Percentiles rank a stretch among this genome's conserved stretches.
phyloP scores from a whole-genome alignment of 2,113 vertebrate genomes.

The Myotis lucifugus region DNA sequence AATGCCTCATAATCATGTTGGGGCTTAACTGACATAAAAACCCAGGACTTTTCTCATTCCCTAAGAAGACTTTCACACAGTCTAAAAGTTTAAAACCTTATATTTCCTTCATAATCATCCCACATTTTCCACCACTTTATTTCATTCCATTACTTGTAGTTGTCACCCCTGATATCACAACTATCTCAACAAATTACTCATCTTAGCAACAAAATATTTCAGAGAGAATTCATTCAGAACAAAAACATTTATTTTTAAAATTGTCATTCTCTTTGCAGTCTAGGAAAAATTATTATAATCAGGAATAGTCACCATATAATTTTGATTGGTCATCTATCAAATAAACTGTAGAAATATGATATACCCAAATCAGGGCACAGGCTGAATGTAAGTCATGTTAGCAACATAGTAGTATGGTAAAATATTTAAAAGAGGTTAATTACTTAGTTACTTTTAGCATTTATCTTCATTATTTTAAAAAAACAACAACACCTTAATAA shows the following conservation, averaged over 20 bases:
- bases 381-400: conserved; percentile 42
- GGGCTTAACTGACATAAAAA: conserved; percentile 1
- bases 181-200: conserved; percentile 19
- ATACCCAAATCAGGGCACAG: not conserved
- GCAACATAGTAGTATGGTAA: conserved; percentile 21
- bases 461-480: conserved; percentile 69
- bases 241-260: conserved; percentile 39
- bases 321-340: conserved; percentile 49
- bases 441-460: conserved; percentile 47
- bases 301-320: conserved; percentile 13
- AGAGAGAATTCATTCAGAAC: not conserved
- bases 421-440: conserved; percentile 60
- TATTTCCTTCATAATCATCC: not conserved
- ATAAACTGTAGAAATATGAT: conserved; percentile 1
- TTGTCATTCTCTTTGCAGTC: not conserved
- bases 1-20: too few relatives aligned
- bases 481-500: not conserved
- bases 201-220: conserved; percentile 5
- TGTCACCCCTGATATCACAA: conserved; percentile 5
- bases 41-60: not conserved
- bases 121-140: not conserved
- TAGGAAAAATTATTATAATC: not conserved
- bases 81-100: not conserved
- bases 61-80: not conserved
- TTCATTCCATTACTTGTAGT: not conserved